Evolutionary conservation across 2,888 invertebrate species (phyloP).

Genomic region (Monochamus alternatus): DNA sequence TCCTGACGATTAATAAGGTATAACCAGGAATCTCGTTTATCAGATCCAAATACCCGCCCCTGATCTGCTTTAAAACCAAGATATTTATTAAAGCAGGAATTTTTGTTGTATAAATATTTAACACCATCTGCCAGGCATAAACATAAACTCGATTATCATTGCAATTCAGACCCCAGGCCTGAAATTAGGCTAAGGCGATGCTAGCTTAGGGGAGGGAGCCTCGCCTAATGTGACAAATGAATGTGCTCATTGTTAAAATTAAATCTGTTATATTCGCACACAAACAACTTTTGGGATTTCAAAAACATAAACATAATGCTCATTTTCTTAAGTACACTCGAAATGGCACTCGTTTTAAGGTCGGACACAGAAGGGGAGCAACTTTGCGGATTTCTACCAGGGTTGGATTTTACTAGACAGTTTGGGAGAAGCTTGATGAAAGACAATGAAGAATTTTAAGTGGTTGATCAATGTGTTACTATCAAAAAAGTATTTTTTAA

Average conservation of each 20-base stretch:
- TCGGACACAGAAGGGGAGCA: conserved; percentile 22
- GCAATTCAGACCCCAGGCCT: not conserved
- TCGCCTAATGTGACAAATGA: conserved; percentile 54
- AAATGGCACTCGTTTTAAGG: conserved; percentile 20
- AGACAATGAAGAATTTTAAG: not conserved
- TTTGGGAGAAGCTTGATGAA: not conserved
- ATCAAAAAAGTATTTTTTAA: too few species aligned
- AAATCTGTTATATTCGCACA: conserved; percentile 56
- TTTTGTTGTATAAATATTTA: conserved; percentile 8
- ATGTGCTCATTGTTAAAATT: conserved; percentile 55
- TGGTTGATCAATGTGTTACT: not conserved
- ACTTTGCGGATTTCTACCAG: conserved; percentile 8
- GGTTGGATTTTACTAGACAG: not conserved
- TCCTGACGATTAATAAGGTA: too few species aligned
- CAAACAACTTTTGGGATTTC: conserved; percentile 47
- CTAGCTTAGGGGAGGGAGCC: conserved; percentile 32
- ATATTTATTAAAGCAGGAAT: too few species aligned
- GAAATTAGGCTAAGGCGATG: conserved; percentile 22
- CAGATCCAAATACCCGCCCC: too few species aligned
- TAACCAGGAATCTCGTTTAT: too few species aligned
- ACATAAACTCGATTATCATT: conserved; percentile 9
- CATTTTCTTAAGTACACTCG: conserved; percentile 38
- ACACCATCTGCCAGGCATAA: conserved; percentile 18
- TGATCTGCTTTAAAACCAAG: too few species aligned
- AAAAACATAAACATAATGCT: conserved; percentile 45